These are phyloP conservation scores for Torymus texanus DNA, from an alignment of 2,888 invertebrate genomes.

Conservation along the genomic window DNA sequence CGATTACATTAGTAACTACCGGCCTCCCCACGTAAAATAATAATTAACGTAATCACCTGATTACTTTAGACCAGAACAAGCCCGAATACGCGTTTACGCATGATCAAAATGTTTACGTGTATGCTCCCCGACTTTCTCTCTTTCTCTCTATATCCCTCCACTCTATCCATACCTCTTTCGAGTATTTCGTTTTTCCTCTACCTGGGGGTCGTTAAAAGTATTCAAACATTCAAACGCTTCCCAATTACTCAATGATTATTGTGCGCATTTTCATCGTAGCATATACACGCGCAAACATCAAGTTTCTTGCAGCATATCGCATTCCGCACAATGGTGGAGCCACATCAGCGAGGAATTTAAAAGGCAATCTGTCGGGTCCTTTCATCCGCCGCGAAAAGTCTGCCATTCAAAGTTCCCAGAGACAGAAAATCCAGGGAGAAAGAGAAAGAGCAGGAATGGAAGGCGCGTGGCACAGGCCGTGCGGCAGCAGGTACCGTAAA, in stretches of 20 bases:
- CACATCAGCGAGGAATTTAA: background rate
- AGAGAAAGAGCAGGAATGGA: background rate
- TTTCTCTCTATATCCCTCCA: too few relatives aligned
- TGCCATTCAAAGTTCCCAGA: background rate
- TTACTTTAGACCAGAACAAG: background rate
- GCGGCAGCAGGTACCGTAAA: constrained; percentile 4
- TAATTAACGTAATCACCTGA: constrained; percentile 25
- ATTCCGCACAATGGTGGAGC: too few relatives aligned
- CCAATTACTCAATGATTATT: too few relatives aligned
- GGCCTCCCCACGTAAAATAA: background rate
- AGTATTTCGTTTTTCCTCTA: too few relatives aligned
- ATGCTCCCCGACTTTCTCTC: background rate
- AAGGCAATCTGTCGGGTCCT: background rate
- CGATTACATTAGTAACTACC: constrained; percentile 21
- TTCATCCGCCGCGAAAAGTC: background rate
- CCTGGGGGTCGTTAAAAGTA: too few relatives aligned
- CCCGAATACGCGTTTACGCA: too few relatives aligned
- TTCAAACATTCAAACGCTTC: too few relatives aligned
- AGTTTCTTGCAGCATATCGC: too few relatives aligned
- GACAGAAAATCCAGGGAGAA: background rate
- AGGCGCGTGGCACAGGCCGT: too few relatives aligned
- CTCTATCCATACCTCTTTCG: too few relatives aligned
- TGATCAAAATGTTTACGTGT: background rate
- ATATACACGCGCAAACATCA: too few relatives aligned
- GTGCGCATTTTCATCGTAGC: too few relatives aligned